Conservation (phyloP, 2,888 invertebrate species). For the Habrosyne pyritoides region DNA sequence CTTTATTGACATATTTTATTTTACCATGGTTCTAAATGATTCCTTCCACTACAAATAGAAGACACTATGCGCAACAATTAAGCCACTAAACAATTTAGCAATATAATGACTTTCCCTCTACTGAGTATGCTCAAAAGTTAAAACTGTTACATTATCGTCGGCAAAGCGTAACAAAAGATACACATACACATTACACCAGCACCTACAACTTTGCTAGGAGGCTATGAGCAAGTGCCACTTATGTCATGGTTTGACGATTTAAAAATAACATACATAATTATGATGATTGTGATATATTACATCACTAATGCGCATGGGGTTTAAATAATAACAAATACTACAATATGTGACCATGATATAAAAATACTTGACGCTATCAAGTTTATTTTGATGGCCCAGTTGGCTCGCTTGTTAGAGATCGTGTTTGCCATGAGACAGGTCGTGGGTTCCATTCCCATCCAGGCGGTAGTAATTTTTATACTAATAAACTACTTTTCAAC, state of each 20-base stretch:
- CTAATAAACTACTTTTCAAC: too few species aligned
- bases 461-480: too few species aligned
- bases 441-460: too few species aligned
- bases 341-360: background rate
- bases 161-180: conserved; percentile 55
- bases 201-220: conserved; percentile 26
- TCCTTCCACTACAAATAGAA: background rate
- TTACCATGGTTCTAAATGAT: background rate
- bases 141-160: conserved; percentile 64
- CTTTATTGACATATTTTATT: background rate
- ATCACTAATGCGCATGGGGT: conserved; percentile 21
- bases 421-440: too few species aligned
- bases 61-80: conserved; percentile 23
- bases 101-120: conserved; percentile 60
- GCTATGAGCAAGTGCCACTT: conserved; percentile 34
- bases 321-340: background rate
- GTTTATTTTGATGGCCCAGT: too few species aligned
- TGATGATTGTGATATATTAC: conserved; percentile 36
- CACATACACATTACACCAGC: conserved; percentile 24
- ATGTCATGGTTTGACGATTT: conserved; percentile 55
- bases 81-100: conserved; percentile 47
- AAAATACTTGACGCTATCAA: background rate
- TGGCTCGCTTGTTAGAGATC: too few species aligned
- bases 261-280: conserved; percentile 43
- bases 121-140: conserved; percentile 43